A percentile compares a stretch with the other conserved stretches of the same genome.
Conservation (phyloP, 2,888 invertebrate genomes). For the Luperina nickerlii region DNA sequence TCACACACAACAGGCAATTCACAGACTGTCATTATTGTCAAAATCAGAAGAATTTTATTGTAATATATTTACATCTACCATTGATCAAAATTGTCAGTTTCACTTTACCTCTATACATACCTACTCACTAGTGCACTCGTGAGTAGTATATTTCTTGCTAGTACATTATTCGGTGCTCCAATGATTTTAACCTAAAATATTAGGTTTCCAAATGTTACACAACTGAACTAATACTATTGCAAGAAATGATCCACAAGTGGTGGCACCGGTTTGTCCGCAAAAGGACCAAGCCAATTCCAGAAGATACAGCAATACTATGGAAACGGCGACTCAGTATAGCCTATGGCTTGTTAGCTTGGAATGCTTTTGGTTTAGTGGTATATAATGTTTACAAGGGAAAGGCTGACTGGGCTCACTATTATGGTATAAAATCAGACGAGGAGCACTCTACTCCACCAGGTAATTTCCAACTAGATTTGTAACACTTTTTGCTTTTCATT, state of each 20-base stretch:
- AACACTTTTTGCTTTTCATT: background rate
- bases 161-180: background rate
- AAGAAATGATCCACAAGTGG: constrained; percentile 80
- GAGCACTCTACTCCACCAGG: constrained; percentile 90
- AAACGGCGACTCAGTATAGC: constrained; percentile 91
- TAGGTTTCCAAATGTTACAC: constrained; percentile 27
- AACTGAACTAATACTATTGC: constrained; percentile 54
- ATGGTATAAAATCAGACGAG: constrained; percentile 91
- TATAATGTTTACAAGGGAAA: constrained; percentile 91
- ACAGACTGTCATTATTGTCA: no score
- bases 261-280: constrained; percentile 84
- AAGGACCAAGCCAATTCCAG: constrained; percentile 84
- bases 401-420: constrained; percentile 92
- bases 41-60: no score
- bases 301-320: constrained; percentile 89
- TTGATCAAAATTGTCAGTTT: background rate
- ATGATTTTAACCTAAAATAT: constrained; percentile 36
- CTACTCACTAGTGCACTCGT: background rate
- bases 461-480: constrained; percentile 68
- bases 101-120: background rate
- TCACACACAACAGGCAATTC: no score
- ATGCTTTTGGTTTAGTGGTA: constrained; percentile 92
- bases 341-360: constrained; percentile 93
- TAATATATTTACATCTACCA: background rate
- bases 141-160: background rate